A percentile compares a stretch with the other conserved stretches of the same genome.
These are phyloP conservation scores for Bellardia pandia DNA, from an alignment of 2,888 invertebrate genomes.

Conservation along the genomic window DNA sequence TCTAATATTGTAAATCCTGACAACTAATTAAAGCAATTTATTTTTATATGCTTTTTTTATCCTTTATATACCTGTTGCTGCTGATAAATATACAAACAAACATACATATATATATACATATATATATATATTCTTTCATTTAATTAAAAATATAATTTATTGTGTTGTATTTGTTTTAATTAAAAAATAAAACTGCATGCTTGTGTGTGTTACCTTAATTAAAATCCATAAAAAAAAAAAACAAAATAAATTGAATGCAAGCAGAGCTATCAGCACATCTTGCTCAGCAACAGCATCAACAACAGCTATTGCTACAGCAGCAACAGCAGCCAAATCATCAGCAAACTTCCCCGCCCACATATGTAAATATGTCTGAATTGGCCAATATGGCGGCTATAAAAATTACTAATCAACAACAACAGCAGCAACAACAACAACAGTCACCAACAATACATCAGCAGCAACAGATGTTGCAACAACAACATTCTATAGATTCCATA, in stretches of 20 bases:
- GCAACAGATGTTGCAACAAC: conserved; percentile 84
- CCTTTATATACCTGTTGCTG: conserved; percentile 58
- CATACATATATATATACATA: neutral
- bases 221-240: conserved; percentile 37
- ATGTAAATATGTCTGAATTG: conserved; percentile 96
- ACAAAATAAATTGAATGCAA: conserved; percentile 46
- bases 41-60: conserved; percentile 64
- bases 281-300: conserved; percentile 79
- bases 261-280: conserved; percentile 82
- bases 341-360: conserved; percentile 88
- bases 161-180: conserved; percentile 57
- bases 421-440: conserved; percentile 76
- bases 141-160: conserved; percentile 49
- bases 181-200: conserved; percentile 64
- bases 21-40: conserved; percentile 59
- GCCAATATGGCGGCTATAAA: conserved; percentile 92
- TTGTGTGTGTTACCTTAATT: conserved; percentile 56
- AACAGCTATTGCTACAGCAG: conserved; percentile 76
- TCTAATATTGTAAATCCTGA: conserved; percentile 69
- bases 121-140: conserved; percentile 22
- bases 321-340: conserved; percentile 76
- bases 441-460: conserved; percentile 62
- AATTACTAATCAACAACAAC: conserved; percentile 86
- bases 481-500: conserved; percentile 85
- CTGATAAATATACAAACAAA: conserved; percentile 50